Percentiles rank a stretch among this genome's conserved stretches.
Evolutionary conservation across 2,113 vertebrate species (phyloP).

Genomic region (Etheostoma cragini): DNA sequence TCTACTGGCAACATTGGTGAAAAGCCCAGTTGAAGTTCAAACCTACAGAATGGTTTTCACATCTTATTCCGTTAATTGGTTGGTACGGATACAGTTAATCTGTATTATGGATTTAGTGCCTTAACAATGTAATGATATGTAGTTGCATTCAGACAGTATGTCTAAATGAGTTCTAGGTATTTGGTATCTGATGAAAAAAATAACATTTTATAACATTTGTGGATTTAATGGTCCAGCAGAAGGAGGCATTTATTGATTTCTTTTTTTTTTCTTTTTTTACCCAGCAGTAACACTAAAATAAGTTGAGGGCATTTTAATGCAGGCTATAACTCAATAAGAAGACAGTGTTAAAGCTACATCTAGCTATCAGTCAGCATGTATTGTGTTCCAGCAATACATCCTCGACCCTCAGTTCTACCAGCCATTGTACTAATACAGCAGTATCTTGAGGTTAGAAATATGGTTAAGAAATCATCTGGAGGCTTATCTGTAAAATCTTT

Average conservation of each 20-base stretch:
- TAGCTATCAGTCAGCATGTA: not conserved
- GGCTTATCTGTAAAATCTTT: not conserved
- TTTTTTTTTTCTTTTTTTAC: not conserved
- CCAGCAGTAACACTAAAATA: not conserved
- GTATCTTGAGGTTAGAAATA: slow-evolving; percentile 7
- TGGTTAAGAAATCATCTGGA: not conserved
- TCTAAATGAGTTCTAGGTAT: not conserved
- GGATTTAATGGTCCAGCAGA: not conserved
- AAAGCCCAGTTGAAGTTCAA: not conserved
- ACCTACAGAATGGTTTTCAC: not conserved
- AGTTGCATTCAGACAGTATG: not conserved
- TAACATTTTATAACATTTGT: not conserved
- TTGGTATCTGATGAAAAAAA: not conserved
- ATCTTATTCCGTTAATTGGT: not conserved
- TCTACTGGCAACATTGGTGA: not conserved
- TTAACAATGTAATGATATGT: not conserved
- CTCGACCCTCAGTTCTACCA: not conserved
- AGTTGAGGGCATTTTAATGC: slow-evolving; percentile 8
- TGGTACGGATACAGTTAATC: not conserved
- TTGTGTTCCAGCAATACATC: slow-evolving; percentile 32
- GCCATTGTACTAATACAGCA: not conserved
- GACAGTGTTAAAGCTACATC: not conserved
- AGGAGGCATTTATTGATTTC: slow-evolving; percentile 5
- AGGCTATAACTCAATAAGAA: not conserved
- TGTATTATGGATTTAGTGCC: not conserved